Base-by-base conservation (phyloP, 37 sponge, comb jelly and placozoan species). In the Haliclona indistincta region DNA sequence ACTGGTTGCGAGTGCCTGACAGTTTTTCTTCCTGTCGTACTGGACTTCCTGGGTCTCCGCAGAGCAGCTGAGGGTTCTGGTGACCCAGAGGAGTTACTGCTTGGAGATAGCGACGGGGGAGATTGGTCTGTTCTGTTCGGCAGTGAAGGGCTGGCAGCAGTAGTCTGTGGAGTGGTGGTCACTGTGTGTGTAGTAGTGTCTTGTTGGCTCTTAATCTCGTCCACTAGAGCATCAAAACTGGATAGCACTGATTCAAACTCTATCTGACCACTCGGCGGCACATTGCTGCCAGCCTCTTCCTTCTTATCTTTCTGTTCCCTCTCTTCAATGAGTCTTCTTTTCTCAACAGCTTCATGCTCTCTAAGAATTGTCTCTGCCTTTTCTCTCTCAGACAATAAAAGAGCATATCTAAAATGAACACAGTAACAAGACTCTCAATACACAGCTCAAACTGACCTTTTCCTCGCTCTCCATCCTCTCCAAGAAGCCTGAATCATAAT, bases 401-500 rank as follows among this genome's bases (percentile, higher is more conserved):
- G 15, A 36, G n/a, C 38, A 8, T 66, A 66, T 40, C 10, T 15
- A 39, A 17, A 26, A 33, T 66, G 5, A n/a, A 36, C n/a, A 40
- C 17, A 33, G 7, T 20, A 61, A 61, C 17, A 61, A 17, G 49
- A 17, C 49, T 17, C 49, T 47, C 49, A 47, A 8, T 47, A 47
- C 8, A 47, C 13, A 17, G 49, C 8, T 13, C 13, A 47, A 47
- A 23, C 63, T 43, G 62, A 90, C 70, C 51, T 71, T 60, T 81
- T 63, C 47, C 91, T 72, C 15, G 54, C 58, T 38, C 0, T 4
- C 37, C 56, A 36, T 4, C 91, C 91, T 37, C 69, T 90, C 83
- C 83, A 90, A 53, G 54, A 22, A 0, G 86, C 63, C 60, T 90
- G 91, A 8, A 85, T 23, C 2, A 77, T 37, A 28, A 90, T 70